Conservation (phyloP, 1,140 invertebrate species). For the Musca vetustissima region DNA sequence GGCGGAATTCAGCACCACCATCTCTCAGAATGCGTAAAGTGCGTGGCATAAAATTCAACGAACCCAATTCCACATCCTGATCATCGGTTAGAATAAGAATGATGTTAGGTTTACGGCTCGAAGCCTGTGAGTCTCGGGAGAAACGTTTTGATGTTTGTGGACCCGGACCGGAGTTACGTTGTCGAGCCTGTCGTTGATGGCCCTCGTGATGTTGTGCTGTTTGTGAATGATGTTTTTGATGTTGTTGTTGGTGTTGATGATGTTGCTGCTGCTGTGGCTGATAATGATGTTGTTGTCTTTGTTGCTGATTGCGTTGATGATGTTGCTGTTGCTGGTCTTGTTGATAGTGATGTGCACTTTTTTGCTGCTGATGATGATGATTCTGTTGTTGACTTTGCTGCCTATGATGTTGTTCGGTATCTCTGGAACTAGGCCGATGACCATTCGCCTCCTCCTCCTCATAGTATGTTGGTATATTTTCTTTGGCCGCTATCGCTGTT, state of each 20-base stretch:
- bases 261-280: slow-evolving; percentile 30
- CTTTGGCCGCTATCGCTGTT: slow-evolving; percentile 31
- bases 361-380: slow-evolving; percentile 7
- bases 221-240: slow-evolving; percentile 33
- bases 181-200: slow-evolving; percentile 16
- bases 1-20: slow-evolving; percentile 89
- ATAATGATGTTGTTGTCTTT: slow-evolving; percentile 14
- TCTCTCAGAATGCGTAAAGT: slow-evolving; percentile 80
- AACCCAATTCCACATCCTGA: slow-evolving; percentile 89
- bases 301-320: slow-evolving; percentile 23
- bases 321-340: slow-evolving; percentile 25
- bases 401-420: slow-evolving; percentile 1
- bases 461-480: slow-evolving; percentile 25
- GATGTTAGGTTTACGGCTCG: slow-evolving; percentile 85
- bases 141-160: slow-evolving; percentile 33
- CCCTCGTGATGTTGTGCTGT: slow-evolving; percentile 10
- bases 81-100: slow-evolving; percentile 94
- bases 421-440: not conserved
- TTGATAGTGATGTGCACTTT: slow-evolving; percentile 7
- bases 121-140: slow-evolving; percentile 45
- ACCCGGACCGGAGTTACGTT: slow-evolving; percentile 10
- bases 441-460: not conserved
- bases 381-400: too few species aligned
- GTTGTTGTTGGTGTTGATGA: slow-evolving; percentile 29
- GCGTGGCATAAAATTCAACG: slow-evolving; percentile 93